phyloP scores from a whole-genome alignment of 2,888 invertebrate species.

The Trissolcus japonicus region DNA sequence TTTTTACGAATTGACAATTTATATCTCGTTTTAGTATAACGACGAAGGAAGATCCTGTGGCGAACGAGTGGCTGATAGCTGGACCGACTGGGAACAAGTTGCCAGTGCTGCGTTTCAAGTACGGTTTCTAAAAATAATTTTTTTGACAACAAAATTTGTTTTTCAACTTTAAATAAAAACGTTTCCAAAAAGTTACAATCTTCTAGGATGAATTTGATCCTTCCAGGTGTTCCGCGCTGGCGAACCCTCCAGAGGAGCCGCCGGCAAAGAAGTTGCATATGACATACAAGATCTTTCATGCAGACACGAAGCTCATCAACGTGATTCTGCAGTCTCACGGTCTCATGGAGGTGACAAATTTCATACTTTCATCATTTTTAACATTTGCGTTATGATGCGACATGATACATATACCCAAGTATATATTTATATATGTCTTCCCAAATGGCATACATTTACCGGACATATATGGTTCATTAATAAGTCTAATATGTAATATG shows the following conservation, averaged over 20 bases:
- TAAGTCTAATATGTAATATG: too few relatives aligned
- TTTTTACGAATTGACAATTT: not conserved
- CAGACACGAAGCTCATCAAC: constrained; percentile 87
- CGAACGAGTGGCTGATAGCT: constrained; percentile 72
- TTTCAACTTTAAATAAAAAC: constrained; percentile 24
- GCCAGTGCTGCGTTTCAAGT: constrained; percentile 73
- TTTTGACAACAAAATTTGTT: not conserved
- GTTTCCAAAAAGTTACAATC: constrained; percentile 21
- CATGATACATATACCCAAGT: too few relatives aligned
- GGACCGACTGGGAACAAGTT: constrained; percentile 69
- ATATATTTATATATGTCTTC: too few relatives aligned
- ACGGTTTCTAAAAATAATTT: constrained; percentile 53
- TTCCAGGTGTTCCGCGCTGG: constrained; percentile 72
- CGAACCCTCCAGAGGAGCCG: constrained; percentile 72
- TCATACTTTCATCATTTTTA: too few relatives aligned
- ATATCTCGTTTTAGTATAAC: constrained; percentile 63
- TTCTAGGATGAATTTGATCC: constrained; percentile 45
- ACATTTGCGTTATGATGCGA: too few relatives aligned
- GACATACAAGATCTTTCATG: constrained; percentile 88
- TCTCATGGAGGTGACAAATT: constrained; percentile 81
- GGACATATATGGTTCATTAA: too few relatives aligned
- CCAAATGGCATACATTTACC: too few relatives aligned
- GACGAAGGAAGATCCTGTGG: constrained; percentile 63
- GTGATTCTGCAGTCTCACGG: constrained; percentile 88
- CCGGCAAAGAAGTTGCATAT: constrained; percentile 80